Evolutionary conservation across 2,797 vertebrate species (phyloP).

Genomic region (Lacerta bilineata): DNA sequence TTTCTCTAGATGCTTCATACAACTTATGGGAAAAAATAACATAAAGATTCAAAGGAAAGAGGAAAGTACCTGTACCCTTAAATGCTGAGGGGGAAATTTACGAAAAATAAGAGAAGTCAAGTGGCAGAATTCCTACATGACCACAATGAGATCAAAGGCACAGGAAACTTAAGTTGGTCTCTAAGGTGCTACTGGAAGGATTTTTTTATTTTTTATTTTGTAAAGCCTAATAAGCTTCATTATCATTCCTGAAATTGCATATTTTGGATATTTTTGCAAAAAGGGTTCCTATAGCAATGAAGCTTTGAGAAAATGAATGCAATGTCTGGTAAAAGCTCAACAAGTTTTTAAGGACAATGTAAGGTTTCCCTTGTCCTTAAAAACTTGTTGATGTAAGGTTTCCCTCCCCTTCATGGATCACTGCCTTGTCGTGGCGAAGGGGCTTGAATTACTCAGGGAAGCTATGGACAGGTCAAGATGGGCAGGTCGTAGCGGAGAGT

Average conservation of each 20-base stretch:
- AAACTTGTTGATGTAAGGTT: too few species aligned
- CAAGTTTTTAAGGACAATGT: neutral
- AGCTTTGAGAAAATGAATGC: neutral
- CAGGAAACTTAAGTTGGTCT: too few species aligned
- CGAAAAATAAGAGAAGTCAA: neutral
- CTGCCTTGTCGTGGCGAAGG: too few species aligned
- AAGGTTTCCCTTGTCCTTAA: neutral
- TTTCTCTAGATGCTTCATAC: neutral
- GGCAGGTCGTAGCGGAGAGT: too few species aligned
- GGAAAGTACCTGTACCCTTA: constrained; percentile 5
- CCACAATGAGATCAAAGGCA: neutral
- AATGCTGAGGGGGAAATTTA: neutral
- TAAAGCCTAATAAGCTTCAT: neutral
- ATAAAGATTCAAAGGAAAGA: constrained; percentile 24
- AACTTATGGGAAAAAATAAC: neutral
- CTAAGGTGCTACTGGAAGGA: too few species aligned
- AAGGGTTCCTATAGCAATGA: neutral
- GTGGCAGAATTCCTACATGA: neutral
- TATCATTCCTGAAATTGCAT: too few species aligned
- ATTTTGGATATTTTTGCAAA: neutral
- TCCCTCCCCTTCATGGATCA: too few species aligned
- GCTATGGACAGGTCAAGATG: too few species aligned
- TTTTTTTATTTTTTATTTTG: too few species aligned
- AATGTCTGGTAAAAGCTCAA: neutral
- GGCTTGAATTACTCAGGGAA: too few species aligned